Percentiles rank a stretch among this genome's conserved stretches.
These are phyloP conservation scores for Gasteruption jaculator DNA, from an alignment of 2,888 invertebrate species.

Conservation along the genomic window DNA sequence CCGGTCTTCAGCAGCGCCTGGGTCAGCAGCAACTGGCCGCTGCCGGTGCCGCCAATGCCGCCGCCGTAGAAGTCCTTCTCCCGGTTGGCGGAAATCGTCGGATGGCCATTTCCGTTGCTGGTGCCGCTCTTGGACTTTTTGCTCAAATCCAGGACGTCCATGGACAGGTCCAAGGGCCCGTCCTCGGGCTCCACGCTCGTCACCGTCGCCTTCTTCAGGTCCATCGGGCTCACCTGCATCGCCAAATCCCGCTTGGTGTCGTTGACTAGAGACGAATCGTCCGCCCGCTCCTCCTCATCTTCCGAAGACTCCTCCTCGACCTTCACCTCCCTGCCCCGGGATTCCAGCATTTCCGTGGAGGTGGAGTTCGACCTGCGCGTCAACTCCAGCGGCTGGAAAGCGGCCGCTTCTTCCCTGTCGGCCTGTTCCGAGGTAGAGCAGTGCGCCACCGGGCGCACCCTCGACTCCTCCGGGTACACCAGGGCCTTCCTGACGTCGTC, in stretches of 20 bases:
- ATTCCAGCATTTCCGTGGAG: background rate
- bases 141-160: slow-evolving; percentile 79
- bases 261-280: slow-evolving; percentile 45
- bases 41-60: too few relatives aligned
- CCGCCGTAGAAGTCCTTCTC: slow-evolving; percentile 31
- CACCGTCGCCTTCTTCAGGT: slow-evolving; percentile 30
- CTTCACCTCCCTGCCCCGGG: background rate
- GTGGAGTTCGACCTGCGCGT: slow-evolving; percentile 35
- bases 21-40: slow-evolving; percentile 59
- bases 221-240: slow-evolving; percentile 44
- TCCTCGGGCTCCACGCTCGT: slow-evolving; percentile 31
- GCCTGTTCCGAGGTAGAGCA: slow-evolving; percentile 13
- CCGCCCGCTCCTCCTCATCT: slow-evolving; percentile 21
- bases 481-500: slow-evolving; percentile 42
- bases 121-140: slow-evolving; percentile 57
- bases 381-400: slow-evolving; percentile 30
- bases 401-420: slow-evolving; percentile 19
- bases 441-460: slow-evolving; percentile 19
- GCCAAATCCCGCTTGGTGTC: slow-evolving; percentile 44
- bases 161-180: slow-evolving; percentile 68
- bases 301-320: background rate
- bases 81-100: slow-evolving; percentile 45
- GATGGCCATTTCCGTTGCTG: slow-evolving; percentile 33
- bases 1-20: slow-evolving; percentile 64
- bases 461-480: slow-evolving; percentile 35